Evolutionary conservation across 2,113 vertebrate species (phyloP).

Genomic region (Bostrychus sinensis): DNA sequence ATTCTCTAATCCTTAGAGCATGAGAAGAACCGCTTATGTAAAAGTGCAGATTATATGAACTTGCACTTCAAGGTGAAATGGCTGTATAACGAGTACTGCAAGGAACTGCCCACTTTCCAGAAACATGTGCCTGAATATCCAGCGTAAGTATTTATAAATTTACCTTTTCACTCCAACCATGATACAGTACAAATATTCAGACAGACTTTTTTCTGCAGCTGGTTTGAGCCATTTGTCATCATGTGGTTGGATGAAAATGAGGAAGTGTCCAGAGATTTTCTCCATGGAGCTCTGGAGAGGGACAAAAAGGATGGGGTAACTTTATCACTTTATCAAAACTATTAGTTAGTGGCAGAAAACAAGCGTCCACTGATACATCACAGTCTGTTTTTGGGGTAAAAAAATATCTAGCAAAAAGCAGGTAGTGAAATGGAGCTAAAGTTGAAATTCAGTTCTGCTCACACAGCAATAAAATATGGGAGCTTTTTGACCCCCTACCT

Average conservation of each 20-base stretch:
- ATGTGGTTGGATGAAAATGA: conserved; percentile 99
- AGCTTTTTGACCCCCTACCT: conserved; percentile 29
- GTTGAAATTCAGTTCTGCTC: conserved; percentile 39
- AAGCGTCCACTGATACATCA: no score
- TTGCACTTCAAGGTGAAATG: conserved; percentile 99
- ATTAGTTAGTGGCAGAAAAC: neutral
- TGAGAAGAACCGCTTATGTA: conserved; percentile 93
- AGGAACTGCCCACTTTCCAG: conserved; percentile 90
- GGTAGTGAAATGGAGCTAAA: neutral
- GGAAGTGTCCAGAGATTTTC: conserved; percentile 95
- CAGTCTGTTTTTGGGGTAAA: neutral
- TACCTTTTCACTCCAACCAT: neutral
- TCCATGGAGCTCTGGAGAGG: conserved; percentile 91
- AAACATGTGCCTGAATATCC: conserved; percentile 94
- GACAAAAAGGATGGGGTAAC: conserved; percentile 97
- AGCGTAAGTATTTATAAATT: conserved; percentile 84
- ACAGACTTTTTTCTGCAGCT: conserved; percentile 75
- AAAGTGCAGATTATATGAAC: conserved; percentile 99
- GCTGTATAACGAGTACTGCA: conserved; percentile 97
- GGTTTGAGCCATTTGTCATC: conserved; percentile 97
- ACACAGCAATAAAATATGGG: conserved; percentile 29
- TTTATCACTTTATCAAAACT: neutral
- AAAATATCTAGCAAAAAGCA: neutral
- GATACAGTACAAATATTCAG: conserved; percentile 9
- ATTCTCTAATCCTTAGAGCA: conserved; percentile 80